phyloP scores from a whole-genome alignment of 2,797 vertebrate species.

The Varecia variegata region DNA sequence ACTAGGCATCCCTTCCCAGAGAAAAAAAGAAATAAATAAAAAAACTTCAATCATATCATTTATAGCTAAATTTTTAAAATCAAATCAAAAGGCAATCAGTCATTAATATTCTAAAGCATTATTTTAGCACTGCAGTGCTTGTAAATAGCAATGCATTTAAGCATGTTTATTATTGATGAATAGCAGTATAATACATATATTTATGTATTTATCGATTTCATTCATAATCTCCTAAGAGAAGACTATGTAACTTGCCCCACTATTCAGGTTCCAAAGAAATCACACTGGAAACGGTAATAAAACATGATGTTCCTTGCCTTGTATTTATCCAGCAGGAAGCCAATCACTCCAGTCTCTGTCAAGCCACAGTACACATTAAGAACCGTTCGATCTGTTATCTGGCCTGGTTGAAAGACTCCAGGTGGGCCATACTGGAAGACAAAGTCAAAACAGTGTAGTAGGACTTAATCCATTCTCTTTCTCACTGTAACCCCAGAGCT shows the following conservation, averaged over 20 bases:
- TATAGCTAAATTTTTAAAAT: slow-evolving; percentile 40
- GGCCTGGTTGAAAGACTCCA: slow-evolving; percentile 86
- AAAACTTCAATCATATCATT: background rate
- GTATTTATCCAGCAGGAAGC: slow-evolving; percentile 89
- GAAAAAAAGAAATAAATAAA: background rate
- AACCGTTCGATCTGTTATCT: slow-evolving; percentile 86
- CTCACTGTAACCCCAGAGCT: background rate
- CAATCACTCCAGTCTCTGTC: slow-evolving; percentile 74
- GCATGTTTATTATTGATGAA: background rate
- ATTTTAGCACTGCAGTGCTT: background rate
- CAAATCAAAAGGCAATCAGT: slow-evolving; percentile 15
- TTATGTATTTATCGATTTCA: background rate
- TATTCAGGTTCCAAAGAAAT: background rate
- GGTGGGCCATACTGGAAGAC: slow-evolving; percentile 82
- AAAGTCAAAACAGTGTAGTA: slow-evolving; percentile 23
- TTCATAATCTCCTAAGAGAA: slow-evolving; percentile 26
- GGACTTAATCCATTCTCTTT: background rate
- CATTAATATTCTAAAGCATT: background rate
- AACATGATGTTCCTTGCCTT: slow-evolving; percentile 84
- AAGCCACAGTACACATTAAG: slow-evolving; percentile 89
- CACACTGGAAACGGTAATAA: background rate
- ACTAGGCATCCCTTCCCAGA: background rate
- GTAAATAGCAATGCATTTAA: background rate
- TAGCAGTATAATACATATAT: background rate
- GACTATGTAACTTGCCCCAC: background rate